These are phyloP conservation scores for Melipona quadrifasciata DNA, from an alignment of 1,140 invertebrate species.

Conservation along the genomic window DNA sequence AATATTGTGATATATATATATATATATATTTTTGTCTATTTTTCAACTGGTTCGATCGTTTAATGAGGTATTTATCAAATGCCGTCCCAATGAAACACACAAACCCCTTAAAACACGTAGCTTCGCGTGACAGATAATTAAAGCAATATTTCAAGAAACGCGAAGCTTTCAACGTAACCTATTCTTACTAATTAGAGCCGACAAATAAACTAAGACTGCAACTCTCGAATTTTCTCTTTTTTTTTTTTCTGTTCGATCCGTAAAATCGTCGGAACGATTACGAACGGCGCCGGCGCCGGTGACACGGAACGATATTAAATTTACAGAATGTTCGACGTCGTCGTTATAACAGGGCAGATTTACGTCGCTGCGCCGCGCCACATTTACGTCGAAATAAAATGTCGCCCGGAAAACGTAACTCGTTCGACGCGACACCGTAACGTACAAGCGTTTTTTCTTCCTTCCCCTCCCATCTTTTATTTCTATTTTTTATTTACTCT, in stretches of 20 bases:
- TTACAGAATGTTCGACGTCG: constrained; percentile 22
- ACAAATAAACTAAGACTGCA: not conserved
- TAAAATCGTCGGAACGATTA: not conserved
- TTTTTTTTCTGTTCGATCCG: not conserved
- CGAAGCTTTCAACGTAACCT: not conserved
- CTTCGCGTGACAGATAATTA: not conserved
- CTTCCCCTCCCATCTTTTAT: not conserved
- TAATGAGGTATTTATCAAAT: no score
- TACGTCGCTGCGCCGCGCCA: not conserved
- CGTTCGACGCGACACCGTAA: not conserved
- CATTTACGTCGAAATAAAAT: constrained; percentile 28
- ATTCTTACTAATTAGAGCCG: not conserved
- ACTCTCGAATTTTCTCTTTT: not conserved
- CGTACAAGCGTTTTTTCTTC: not conserved
- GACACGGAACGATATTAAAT: constrained; percentile 11
- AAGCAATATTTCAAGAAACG: not conserved
- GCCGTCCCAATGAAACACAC: no score
- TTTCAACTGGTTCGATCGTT: no score
- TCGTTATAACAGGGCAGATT: constrained; percentile 14
- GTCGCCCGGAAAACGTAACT: not conserved
- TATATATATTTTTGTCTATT: no score
- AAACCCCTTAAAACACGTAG: not conserved
- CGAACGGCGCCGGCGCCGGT: not conserved
- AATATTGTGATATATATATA: no score
- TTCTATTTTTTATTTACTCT: not conserved